phyloP scores from a whole-genome alignment of 2,113 vertebrate genomes.

The Ifrita kowaldi region DNA sequence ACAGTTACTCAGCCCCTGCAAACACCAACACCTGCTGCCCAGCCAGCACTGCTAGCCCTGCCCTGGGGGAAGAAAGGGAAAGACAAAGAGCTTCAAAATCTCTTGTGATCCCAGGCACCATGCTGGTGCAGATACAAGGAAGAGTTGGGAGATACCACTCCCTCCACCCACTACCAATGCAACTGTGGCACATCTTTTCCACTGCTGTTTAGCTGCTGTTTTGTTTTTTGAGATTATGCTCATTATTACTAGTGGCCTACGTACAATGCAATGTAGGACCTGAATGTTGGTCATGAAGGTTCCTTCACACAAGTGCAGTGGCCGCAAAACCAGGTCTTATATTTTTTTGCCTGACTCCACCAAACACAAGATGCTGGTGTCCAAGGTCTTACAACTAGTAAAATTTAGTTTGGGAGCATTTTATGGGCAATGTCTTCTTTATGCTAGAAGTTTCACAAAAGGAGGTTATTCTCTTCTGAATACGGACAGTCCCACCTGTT shows the following conservation, averaged over 20 bases:
- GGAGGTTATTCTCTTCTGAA: not conserved
- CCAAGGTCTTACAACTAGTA: not conserved
- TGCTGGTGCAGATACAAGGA: not conserved
- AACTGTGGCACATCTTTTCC: not conserved
- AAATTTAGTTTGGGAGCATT: not conserved
- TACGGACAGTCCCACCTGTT: not conserved
- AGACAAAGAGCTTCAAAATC: not conserved
- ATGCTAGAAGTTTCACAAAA: not conserved
- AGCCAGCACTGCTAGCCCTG: not conserved
- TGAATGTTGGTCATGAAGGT: not conserved
- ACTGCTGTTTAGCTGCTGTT: not conserved
- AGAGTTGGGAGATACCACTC: fast-evolving
- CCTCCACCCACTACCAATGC: not conserved
- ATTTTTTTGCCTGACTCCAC: not conserved
- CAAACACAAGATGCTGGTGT: not conserved
- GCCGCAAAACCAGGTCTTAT: not conserved
- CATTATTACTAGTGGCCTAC: not conserved
- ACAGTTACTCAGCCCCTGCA: not conserved
- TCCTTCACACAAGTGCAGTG: not conserved
- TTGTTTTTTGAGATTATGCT: not conserved
- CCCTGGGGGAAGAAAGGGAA: not conserved
- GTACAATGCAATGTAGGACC: not conserved
- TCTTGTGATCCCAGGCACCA: fast-evolving
- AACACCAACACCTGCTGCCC: not conserved
- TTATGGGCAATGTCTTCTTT: not conserved